phyloP scores from a whole-genome alignment of 2,888 invertebrate species.

The Epirrhoe tristata region DNA sequence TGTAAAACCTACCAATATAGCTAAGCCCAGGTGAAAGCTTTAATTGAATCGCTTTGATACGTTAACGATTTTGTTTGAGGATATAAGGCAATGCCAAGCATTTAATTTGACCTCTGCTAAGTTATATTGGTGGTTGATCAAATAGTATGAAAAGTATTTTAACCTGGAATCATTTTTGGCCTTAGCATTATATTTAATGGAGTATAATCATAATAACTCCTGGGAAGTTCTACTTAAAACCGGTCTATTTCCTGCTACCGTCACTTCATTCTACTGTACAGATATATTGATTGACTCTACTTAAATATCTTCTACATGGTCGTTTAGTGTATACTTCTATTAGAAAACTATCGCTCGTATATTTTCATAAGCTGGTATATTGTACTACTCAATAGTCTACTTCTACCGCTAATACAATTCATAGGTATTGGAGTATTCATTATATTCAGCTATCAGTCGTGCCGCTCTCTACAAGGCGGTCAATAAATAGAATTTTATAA shows the following conservation, averaged over 20 bases:
- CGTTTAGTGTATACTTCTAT: constrained; percentile 68
- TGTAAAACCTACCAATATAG: neutral
- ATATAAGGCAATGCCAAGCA: neutral
- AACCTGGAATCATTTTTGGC: neutral
- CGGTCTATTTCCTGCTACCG: constrained; percentile 53
- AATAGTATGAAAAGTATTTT: neutral
- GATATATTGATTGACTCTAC: constrained; percentile 58
- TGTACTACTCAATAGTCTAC: constrained; percentile 58
- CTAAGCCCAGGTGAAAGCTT: neutral
- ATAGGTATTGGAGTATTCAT: constrained; percentile 75
- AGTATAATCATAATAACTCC: constrained; percentile 9
- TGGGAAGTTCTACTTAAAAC: constrained; percentile 49
- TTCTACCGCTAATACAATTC: constrained; percentile 74
- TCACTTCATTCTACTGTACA: constrained; percentile 54
- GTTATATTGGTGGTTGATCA: neutral
- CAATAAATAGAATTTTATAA: constrained; percentile 83
- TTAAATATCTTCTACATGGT: constrained; percentile 50
- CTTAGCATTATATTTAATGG: constrained; percentile 4
- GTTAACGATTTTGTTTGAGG: neutral
- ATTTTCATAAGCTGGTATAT: constrained; percentile 75
- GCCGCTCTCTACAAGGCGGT: constrained; percentile 78
- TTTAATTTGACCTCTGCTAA: neutral
- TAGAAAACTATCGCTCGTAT: constrained; percentile 79
- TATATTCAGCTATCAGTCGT: constrained; percentile 81
- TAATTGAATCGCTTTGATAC: neutral